Base-by-base conservation (phyloP, 2,888 invertebrate species). In the Cerceris rybyensis region DNA sequence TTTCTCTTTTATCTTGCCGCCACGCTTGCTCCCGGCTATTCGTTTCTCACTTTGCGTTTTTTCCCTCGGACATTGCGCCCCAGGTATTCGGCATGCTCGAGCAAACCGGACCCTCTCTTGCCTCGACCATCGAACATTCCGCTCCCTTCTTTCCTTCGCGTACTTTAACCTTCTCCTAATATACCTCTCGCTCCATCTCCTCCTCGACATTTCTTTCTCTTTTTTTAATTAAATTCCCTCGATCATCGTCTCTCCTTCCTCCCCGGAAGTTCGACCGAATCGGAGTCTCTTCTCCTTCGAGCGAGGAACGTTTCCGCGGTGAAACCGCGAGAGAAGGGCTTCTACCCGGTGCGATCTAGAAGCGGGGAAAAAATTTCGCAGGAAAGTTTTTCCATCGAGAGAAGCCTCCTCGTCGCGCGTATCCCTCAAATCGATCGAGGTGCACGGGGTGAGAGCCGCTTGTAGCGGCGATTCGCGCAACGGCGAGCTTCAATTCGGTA, bases 91-190 rank as follows among this genome's bases (percentile, higher is more conserved):
- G 54, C 28, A 28, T 28, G 28, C 28, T 28, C 28, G 28, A 28
- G 28, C 28, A 28, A 28, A 28, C 28, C 28, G 28, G 28, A 28
- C 28, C 28, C 28, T 28, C 28, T 4, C 28, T 74, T 76, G 73
- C 70, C 57, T 71, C 81, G 80, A 64, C 78, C 81, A 85, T 84
- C 83, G 78, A 77, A 83, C 83, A 78, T 86, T 83, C 75, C 82
- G 78, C 65, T 80, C 79, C 71, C 81, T 78, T 79, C 71, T 63
- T 80, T 78, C 71, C 81, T 78, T 79, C 71, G 77, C 70, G 75
- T 74, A 74, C 80, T 78, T 77, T 71, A 74, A 78, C 85, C 80
- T 41, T n/a, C 72, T 81, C 80, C 69, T 80, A 84, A 84, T 82
- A 74, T 78, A 82, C 75, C 78, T 67, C 52, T 28, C 57, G 54